A percentile compares a stretch with the other conserved stretches of the same genome.
Evolutionary conservation across 2,113 vertebrate species (phyloP).

Genomic region (Pleuronectes platessa): DNA sequence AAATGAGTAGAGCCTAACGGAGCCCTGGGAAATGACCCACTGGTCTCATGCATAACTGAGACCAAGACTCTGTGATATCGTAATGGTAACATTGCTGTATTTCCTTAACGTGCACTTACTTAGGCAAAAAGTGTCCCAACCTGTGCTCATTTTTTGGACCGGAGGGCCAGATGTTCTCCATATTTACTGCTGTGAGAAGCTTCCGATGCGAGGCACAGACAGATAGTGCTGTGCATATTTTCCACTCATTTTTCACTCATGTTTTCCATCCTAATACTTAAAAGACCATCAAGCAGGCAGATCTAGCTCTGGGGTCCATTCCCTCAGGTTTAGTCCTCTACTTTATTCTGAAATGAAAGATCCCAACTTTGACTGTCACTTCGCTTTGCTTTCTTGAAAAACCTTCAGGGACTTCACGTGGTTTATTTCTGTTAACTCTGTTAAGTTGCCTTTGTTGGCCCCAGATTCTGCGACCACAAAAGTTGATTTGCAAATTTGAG

Average conservation of each 20-base stretch:
- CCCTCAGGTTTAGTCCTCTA: constrained; percentile 24
- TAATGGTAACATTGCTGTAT: background rate
- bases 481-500: constrained; percentile 18
- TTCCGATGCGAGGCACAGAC: constrained; percentile 47
- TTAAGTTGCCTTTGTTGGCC: constrained; percentile 31
- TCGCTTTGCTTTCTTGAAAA: constrained; percentile 59
- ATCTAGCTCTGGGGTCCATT: constrained; percentile 40
- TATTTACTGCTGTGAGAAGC: constrained; percentile 61
- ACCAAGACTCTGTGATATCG: background rate
- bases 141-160: constrained; percentile 51
- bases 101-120: constrained; percentile 7
- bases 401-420: constrained; percentile 43
- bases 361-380: constrained; percentile 54
- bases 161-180: constrained; percentile 60
- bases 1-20: constrained; percentile 4
- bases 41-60: constrained; percentile 1
- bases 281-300: constrained; percentile 49
- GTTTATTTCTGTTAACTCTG: constrained; percentile 50
- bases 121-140: constrained; percentile 36
- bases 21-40: constrained; percentile 14
- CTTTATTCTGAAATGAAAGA: constrained; percentile 48
- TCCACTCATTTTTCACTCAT: constrained; percentile 62
- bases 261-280: constrained; percentile 65
- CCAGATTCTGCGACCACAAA: constrained; percentile 37
- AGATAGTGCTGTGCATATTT: constrained; percentile 70